A percentile compares a stretch with the other conserved stretches of the same genome.
Evolutionary conservation across 2,113 vertebrate species (phyloP).

Genomic region (Pyxicephalus adspersus): DNA sequence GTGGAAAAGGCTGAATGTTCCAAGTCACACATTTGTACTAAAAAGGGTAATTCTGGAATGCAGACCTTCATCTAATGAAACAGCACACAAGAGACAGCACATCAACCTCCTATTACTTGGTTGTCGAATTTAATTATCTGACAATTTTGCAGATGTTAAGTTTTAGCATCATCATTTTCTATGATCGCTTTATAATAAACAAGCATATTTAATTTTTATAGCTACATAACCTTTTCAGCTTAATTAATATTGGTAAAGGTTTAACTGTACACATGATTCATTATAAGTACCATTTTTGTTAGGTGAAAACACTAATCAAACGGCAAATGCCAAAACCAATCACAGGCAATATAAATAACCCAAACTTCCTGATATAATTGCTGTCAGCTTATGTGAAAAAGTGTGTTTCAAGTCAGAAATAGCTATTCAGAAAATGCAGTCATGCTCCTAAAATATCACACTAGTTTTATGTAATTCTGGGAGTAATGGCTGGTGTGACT

Average conservation of each 20-base stretch:
- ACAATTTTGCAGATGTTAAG: slow-evolving; percentile 4
- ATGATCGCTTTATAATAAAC: slow-evolving; percentile 46
- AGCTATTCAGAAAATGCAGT: slow-evolving; percentile 5
- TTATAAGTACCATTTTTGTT: slow-evolving; percentile 12
- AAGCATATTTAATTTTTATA: slow-evolving; percentile 23
- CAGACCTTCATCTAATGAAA: neutral
- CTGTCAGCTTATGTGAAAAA: slow-evolving; percentile 14
- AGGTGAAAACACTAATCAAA: slow-evolving; percentile 30
- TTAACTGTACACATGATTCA: slow-evolving; percentile 29
- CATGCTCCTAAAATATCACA: slow-evolving; percentile 23
- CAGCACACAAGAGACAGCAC: neutral
- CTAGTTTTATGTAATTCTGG: neutral
- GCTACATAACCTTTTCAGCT: slow-evolving; percentile 30
- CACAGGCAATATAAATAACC: slow-evolving; percentile 27
- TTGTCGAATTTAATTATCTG: slow-evolving; percentile 36
- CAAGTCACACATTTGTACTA: neutral
- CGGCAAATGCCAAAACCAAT: slow-evolving; percentile 46
- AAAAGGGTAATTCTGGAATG: slow-evolving; percentile 10
- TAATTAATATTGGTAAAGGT: slow-evolving; percentile 37
- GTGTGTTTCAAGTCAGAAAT: slow-evolving; percentile 33
- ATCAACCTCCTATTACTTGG: neutral
- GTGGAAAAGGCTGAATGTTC: neutral
- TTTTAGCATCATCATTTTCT: slow-evolving; percentile 14
- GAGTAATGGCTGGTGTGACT: neutral
- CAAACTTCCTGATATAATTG: slow-evolving; percentile 46